Evolutionary conservation across 2,888 invertebrate genomes (phyloP), one percentile per base, ranked within the genome.

Genomic region (Dusona sp.): DNA sequence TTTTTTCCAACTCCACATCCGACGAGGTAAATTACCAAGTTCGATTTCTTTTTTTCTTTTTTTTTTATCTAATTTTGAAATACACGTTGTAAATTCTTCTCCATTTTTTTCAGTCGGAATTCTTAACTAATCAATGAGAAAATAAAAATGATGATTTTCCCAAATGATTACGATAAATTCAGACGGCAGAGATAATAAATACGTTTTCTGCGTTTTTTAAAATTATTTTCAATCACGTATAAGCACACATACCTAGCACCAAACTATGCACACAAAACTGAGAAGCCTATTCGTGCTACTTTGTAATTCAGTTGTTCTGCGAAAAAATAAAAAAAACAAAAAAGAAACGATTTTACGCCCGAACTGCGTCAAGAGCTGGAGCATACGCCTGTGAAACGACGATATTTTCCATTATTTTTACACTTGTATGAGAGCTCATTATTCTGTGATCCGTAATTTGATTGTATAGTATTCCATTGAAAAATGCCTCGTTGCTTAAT

Each of bases 401-500:
- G 42, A 61, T 7, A 70, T 68, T 79, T 70, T 29, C 57, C 42
- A 29, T 70, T 48, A 79, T 70, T 70, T 70, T 61, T 38, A n/a
- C 19, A 51, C 36, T 13, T 79, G 19, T 29, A 33, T 38, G 8
- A 38, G 9, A n/a, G 48, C 22, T 77, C 61, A n/a, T 11, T 72
- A 48, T 48, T 45, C 19, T 61, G 16, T 16, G 16, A 38, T 61
- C 1, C 9, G 19, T 3, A 22, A 61, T 3, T 45, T 45, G 3
- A 74, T 61, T 25, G 19, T 61, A 38, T 19, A 11, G 38, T 74
- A 25, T 51, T 48, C 11, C 3, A 36, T 0, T 11, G 25, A 51
- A 87, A 85, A 64, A 93, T 93, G 93, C 93, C 93, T 11, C 92
- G 91, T 16, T 93, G 93, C 82, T 85, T 93, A 70, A 90, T 93